Conservation (phyloP, 2,888 invertebrate species). For the Drosophila nr. fundita region DNA sequence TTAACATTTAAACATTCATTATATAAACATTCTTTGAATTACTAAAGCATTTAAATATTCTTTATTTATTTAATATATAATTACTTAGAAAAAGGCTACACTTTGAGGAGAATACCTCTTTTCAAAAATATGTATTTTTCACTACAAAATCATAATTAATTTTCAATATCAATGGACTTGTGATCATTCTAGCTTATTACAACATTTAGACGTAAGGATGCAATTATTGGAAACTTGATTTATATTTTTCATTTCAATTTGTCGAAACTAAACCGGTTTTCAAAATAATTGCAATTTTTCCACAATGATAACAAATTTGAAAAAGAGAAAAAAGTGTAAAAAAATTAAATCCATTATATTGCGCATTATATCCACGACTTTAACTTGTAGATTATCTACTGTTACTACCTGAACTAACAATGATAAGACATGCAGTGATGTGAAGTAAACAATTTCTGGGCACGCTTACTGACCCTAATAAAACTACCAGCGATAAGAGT, state of each 20-base stretch:
- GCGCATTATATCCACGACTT: neutral
- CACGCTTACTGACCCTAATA: neutral
- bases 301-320: neutral
- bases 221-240: rapidly evolving
- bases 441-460: neutral
- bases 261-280: neutral
- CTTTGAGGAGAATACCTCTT: neutral
- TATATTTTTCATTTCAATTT: neutral
- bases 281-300: neutral
- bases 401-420: neutral
- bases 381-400: neutral
- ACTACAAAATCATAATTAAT: neutral
- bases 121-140: neutral
- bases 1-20: too few relatives aligned
- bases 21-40: too few relatives aligned
- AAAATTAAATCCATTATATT: neutral
- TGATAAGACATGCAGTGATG: neutral
- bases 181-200: neutral
- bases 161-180: too few relatives aligned
- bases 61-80: neutral
- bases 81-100: neutral
- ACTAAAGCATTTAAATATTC: too few relatives aligned
- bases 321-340: neutral
- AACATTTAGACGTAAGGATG: neutral
- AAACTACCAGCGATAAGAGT: neutral